Evolutionary conservation across 2,888 invertebrate species (phyloP), one percentile per base, ranked within the genome.

Genomic region (Callimorpha dominula): DNA sequence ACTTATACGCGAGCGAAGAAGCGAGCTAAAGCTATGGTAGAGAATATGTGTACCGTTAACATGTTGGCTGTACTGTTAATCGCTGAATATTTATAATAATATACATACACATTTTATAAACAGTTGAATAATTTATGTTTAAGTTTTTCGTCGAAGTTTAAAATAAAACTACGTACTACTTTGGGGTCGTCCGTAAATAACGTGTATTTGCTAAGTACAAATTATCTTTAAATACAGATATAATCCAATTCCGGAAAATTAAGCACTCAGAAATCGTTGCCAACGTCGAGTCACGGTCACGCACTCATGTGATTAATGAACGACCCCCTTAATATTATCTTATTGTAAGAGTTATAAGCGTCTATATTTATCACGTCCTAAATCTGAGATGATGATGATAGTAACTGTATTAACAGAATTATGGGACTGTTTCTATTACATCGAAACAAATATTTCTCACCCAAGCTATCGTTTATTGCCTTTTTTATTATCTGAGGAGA

Each of bases 1-100:
- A 31, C 31, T 31, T 31, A 31, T 31, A 31, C 31, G 31, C 31
- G 31, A 31, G 31, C 31, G 31, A 31, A 31, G 31, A 31, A 31
- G 31, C 31, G 31, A 31, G 31, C 31, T 2, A 31, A 31, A 46
- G 40, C 70, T 71, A 71, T 31, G 65, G 46, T 65, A 52, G 69
- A 74, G 20, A 57, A 57, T 20, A 31, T 31, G 12, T 57, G 20
- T 57, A 57, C 57, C 57, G 57, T 57, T 57, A 57, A 57, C 11
- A 57, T 57, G 20, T 20, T 57, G 11, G 20, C 20, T 57, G 57
- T 57, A 57, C 57, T 57, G 57, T 20, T 43, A 60, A 57, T 17
- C 66, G 8, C 31, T 17, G 42, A 46, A 60, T 49, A 12, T 57
- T 68, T 68, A 60, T 60, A n/a, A n/a, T n/a, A n/a, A n/a, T n/a